phyloP scores from a whole-genome alignment of 2,888 invertebrate species.

The Drosophila greeni region DNA sequence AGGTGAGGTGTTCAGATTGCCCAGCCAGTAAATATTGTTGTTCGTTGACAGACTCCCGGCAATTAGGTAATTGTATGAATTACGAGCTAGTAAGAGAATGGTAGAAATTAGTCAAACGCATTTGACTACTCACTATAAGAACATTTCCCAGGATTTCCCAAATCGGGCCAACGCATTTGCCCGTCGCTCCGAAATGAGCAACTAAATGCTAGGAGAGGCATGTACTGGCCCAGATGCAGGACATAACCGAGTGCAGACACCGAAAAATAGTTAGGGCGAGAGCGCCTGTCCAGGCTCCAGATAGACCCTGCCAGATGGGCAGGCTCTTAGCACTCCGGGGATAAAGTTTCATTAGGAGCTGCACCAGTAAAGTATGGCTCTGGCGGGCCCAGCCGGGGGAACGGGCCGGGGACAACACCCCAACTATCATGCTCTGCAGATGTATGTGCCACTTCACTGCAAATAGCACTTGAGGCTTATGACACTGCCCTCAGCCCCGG shows the following conservation, averaged over 20 bases:
- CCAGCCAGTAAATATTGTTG: conserved; percentile 14
- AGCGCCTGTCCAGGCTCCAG: conserved; percentile 26
- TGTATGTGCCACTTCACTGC: conserved; percentile 67
- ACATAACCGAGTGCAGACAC: conserved; percentile 16
- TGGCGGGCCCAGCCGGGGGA: background rate
- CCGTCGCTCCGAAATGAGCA: background rate
- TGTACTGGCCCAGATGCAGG: conserved; percentile 3
- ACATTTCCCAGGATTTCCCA: background rate
- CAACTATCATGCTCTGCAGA: conserved; percentile 65
- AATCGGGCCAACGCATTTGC: background rate
- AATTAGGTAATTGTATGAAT: conserved; percentile 10
- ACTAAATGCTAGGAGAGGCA: background rate
- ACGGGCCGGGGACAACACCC: conserved; percentile 23
- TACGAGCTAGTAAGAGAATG: background rate
- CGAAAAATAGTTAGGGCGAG: conserved; percentile 11
- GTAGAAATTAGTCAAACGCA: background rate
- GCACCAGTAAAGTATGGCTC: conserved; percentile 26
- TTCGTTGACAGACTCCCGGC: background rate
- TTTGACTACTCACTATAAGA: conserved; percentile 1
- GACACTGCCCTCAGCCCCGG: conserved; percentile 22
- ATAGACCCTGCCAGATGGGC: conserved; percentile 56
- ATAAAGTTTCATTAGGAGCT: conserved; percentile 74
- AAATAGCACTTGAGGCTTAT: conserved; percentile 66
- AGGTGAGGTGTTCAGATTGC: conserved; percentile 59
- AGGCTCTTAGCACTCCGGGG: conserved; percentile 71